A percentile compares a stretch with the other conserved stretches of the same genome.
Evolutionary conservation across 92 coral and sea anemone genomes (phyloP).

Genomic region (Epizoanthus illoricatus): DNA sequence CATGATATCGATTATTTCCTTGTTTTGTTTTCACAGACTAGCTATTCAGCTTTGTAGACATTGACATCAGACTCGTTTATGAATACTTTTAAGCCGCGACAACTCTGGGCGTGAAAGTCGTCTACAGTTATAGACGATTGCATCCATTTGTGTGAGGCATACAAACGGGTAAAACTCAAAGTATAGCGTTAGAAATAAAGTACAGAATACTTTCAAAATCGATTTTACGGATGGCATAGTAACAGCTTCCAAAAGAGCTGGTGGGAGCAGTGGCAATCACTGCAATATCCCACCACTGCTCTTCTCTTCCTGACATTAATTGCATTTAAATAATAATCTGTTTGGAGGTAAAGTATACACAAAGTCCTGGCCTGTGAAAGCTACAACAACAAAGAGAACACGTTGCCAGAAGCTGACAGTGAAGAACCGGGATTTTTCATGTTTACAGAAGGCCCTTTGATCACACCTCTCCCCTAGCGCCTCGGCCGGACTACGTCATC

Average conservation of each 20-base stretch:
- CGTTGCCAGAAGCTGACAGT: constrained; percentile 61
- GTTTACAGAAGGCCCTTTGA: constrained; percentile 38
- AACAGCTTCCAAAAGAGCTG: background rate
- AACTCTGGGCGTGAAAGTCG: constrained; percentile 5
- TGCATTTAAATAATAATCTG: constrained; percentile 75
- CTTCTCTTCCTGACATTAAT: constrained; percentile 59
- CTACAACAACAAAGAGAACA: constrained; percentile 75
- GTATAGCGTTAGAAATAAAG: background rate
- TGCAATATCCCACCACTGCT: constrained; percentile 26
- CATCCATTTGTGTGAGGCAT: background rate
- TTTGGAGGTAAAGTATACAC: constrained; percentile 70
- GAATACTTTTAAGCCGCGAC: constrained; percentile 35
- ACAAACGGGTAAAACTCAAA: background rate
- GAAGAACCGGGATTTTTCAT: constrained; percentile 49
- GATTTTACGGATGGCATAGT: background rate
- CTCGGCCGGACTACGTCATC: constrained; percentile 15
- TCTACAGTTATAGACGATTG: background rate
- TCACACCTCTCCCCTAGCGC: constrained; percentile 1
- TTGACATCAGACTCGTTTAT: constrained; percentile 26
- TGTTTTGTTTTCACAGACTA: background rate
- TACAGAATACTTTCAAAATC: background rate
- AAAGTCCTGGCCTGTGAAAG: constrained; percentile 55
- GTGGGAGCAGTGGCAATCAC: background rate
- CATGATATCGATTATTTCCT: background rate
- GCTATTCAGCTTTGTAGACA: background rate